Base-by-base conservation (phyloP, 2,888 invertebrate genomes). In the Acrobasis suavella region DNA sequence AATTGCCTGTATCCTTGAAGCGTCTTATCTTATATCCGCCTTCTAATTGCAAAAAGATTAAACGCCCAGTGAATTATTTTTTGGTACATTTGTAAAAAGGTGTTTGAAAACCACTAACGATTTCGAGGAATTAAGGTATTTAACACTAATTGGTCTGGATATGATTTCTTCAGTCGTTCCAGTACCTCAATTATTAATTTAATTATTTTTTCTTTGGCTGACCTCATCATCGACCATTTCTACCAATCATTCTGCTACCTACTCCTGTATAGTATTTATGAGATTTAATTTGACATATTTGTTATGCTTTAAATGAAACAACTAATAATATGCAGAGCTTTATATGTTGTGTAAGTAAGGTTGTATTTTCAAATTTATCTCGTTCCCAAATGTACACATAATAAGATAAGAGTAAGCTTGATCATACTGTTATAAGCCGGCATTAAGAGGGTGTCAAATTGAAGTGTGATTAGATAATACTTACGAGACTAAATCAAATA, bases 1-100 rank as follows among this genome's bases (percentile, higher is more conserved):
- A 83, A 83, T 82, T 80, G 77, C 75, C 73, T 73, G 70, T 46
- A 46, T 69, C 69, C 62, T 65, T 67, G 62, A 58, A 58, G 64
- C 64, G 58, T 52, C 60, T 66, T 60, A 63, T 63, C 62, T 51
- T 62, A 32, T 32, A 50, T 62, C 55, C 14, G 58, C 55, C 58
- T 14, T 49, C 49, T 58, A 49, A 58, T 58, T 49, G 49, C n/a
- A 58, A 49, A 22, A 9, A 49, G 46, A 58, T 17, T 22, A 14
- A n/a, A 32, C 46, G 12, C 9, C 15, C 16, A 39, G 56, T 42
- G 15, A 12, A 9, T 14, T 16, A 16, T 9, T 42, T 12, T 10
- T 16, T 56, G 2, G 17, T 56, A 16, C 9, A 17, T 50, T 9
- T 9, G 10, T 56, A 56, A 7, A 7, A 32, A 8, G 32, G 32